phyloP scores from a whole-genome alignment of 2,888 invertebrate genomes.

The Lobophora halterata region DNA sequence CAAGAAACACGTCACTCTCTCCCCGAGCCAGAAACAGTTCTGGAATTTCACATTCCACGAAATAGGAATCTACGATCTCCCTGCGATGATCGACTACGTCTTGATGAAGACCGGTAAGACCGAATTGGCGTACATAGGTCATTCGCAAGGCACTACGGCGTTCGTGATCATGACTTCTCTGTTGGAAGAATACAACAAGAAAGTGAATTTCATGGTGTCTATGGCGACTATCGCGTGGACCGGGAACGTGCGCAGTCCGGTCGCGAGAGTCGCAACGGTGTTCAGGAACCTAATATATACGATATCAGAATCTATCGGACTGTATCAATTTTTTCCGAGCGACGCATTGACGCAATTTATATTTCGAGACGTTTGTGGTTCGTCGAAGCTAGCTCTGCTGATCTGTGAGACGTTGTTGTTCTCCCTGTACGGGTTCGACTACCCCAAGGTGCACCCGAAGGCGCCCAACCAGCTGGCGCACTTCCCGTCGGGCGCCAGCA shows the following conservation, averaged over 20 bases:
- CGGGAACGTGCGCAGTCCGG: conserved; percentile 53
- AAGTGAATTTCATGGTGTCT: conserved; percentile 79
- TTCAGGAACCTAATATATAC: not conserved
- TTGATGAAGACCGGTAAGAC: conserved; percentile 69
- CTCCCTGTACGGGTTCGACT: conserved; percentile 34
- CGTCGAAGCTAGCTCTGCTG: not conserved
- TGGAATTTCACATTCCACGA: conserved; percentile 88
- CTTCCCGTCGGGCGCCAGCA: conserved; percentile 60
- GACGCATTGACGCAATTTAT: conserved; percentile 4
- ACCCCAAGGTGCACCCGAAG: conserved; percentile 29
- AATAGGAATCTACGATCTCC: conserved; percentile 86
- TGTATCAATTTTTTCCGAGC: conserved; percentile 15
- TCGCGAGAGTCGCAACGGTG: conserved; percentile 1
- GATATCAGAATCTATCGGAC: conserved; percentile 1
- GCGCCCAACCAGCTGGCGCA: conserved; percentile 30
- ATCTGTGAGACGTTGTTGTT: conserved; percentile 32
- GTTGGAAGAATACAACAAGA: conserved; percentile 80
- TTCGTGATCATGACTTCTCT: conserved; percentile 82
- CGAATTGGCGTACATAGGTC: conserved; percentile 85
- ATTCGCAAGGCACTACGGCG: conserved; percentile 85
- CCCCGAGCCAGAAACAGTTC: conserved; percentile 54
- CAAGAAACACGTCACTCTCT: conserved; percentile 58
- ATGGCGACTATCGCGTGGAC: conserved; percentile 83
- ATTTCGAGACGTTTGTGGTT: conserved; percentile 7
- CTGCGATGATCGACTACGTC: conserved; percentile 86